These are phyloP conservation scores for Agrotis ipsilon DNA, from an alignment of 2,888 invertebrate species.

Conservation along the genomic window DNA sequence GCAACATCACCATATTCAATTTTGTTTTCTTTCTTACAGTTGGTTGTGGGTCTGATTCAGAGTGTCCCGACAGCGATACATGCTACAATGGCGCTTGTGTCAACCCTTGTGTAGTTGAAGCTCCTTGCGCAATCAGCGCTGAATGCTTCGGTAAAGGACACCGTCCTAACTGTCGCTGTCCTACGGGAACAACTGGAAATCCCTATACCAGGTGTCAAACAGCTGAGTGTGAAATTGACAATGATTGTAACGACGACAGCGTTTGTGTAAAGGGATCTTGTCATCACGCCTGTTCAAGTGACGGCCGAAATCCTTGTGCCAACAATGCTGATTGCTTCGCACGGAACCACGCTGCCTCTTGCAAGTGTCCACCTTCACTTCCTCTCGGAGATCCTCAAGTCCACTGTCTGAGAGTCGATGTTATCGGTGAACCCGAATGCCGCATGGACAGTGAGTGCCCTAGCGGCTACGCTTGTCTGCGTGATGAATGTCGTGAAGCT, in stretches of 20 bases:
- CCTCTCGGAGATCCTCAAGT: constrained; percentile 95
- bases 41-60: constrained; percentile 95
- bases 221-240: constrained; percentile 94
- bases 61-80: constrained; percentile 95
- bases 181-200: constrained; percentile 94
- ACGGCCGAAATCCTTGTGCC: constrained; percentile 94
- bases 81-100: constrained; percentile 96
- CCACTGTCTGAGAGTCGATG: constrained; percentile 92
- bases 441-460: constrained; percentile 95
- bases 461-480: constrained; percentile 95
- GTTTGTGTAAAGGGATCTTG: constrained; percentile 94
- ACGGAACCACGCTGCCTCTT: constrained; percentile 95
- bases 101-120: constrained; percentile 94
- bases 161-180: constrained; percentile 95
- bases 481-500: constrained; percentile 95
- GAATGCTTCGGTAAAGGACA: constrained; percentile 96
- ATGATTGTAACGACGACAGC: constrained; percentile 95
- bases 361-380: constrained; percentile 95
- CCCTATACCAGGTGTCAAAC: constrained; percentile 95
- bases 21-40: constrained; percentile 88
- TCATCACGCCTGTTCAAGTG: constrained; percentile 94
- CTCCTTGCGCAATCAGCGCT: constrained; percentile 96
- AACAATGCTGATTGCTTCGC: constrained; percentile 96
- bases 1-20: constrained; percentile 4
- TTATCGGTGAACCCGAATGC: constrained; percentile 93